Percentiles rank a stretch among this genome's conserved stretches.
Conservation (phyloP, 2,113 vertebrate genomes). For the Apaloderma vittatum region DNA sequence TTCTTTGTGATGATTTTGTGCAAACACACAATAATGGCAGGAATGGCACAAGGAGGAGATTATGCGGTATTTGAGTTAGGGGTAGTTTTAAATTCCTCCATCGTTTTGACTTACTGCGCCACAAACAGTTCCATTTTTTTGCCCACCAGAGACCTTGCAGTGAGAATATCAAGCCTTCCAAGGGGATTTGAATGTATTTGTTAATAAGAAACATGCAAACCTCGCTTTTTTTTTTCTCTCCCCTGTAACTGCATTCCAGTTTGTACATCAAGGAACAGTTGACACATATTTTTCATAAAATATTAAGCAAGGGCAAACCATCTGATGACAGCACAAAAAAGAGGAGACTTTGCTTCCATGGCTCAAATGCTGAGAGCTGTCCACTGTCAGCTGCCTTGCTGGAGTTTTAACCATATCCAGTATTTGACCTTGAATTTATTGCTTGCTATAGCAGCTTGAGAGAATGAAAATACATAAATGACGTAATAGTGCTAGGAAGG, state of each 20-base stretch:
- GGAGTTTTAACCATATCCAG: neutral
- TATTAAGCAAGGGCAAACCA: neutral
- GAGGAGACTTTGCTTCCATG: neutral
- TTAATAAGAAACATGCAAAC: neutral
- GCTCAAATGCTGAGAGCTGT: neutral
- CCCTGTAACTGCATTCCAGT: neutral
- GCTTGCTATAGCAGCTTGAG: neutral
- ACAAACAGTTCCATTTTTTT: neutral
- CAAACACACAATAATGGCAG: neutral
- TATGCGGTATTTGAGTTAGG: neutral
- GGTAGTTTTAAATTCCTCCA: neutral
- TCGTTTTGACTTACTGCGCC: neutral
- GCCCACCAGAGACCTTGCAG: neutral
- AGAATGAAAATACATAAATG: neutral
- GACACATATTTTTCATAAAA: conserved; percentile 32
- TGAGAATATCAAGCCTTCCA: neutral
- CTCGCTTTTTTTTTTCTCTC: neutral
- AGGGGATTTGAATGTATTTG: neutral
- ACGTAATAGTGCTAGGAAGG: neutral
- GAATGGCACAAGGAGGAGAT: neutral
- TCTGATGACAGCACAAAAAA: conserved; percentile 6
- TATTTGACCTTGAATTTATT: conserved; percentile 12
- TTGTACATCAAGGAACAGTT: neutral
- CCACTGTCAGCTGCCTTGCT: neutral
- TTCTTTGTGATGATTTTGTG: neutral